These are phyloP conservation scores for Phalacrocorax carbo DNA, from an alignment of 2,113 vertebrate genomes.

Conservation along the genomic window DNA sequence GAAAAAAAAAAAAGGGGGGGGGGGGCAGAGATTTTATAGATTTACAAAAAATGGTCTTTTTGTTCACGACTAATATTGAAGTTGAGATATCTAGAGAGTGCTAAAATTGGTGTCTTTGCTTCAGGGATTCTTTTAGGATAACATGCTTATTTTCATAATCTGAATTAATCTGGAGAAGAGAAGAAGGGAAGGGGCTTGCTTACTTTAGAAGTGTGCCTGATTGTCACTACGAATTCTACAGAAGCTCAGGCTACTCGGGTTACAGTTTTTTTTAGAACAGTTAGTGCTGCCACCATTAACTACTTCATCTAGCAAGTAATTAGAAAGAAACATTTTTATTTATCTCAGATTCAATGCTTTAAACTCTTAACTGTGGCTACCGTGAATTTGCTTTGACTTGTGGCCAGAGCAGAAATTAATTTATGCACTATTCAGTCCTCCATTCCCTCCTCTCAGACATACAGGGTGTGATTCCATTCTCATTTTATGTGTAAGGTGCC, in stretches of 20 bases:
- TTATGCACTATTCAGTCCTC: background rate
- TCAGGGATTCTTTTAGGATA: background rate
- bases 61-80: background rate
- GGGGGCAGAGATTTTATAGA: background rate
- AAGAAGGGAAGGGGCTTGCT: background rate
- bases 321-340: background rate
- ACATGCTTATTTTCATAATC: background rate
- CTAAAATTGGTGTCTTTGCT: background rate
- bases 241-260: background rate
- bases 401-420: background rate
- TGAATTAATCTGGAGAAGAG: background rate
- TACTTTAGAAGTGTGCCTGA: background rate
- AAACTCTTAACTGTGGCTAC: background rate
- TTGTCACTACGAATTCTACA: background rate
- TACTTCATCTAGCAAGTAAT: background rate
- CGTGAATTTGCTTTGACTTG: background rate
- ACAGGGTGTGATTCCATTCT: background rate
- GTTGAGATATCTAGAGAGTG: background rate
- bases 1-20: slow-evolving; percentile 2
- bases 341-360: background rate
- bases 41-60: background rate
- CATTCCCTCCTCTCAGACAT: background rate
- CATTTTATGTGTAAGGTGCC: background rate
- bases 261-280: background rate
- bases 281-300: background rate